Evolutionary conservation across 23 tunicate species (phyloP).

Genomic region (Styela clava): DNA sequence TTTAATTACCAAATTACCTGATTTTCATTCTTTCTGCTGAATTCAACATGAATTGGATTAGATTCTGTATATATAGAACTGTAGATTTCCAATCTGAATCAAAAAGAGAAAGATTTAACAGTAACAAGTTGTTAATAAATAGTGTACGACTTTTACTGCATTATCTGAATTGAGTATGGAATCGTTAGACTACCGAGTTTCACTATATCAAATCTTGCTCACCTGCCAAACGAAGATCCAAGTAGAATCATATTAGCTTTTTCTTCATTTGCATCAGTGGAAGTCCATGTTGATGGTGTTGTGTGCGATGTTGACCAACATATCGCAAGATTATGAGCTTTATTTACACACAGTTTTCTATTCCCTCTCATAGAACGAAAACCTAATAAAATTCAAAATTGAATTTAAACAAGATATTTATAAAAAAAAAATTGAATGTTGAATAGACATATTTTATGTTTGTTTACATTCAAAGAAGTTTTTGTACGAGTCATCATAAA

Average conservation of each 20-base stretch:
- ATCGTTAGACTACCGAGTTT: too few species aligned
- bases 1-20: too few species aligned
- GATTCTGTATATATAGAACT: slow-evolving; percentile 52
- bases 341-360: slow-evolving; percentile 39
- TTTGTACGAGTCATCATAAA: too few species aligned
- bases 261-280: slow-evolving; percentile 47
- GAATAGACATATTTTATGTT: too few species aligned
- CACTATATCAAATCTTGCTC: too few species aligned
- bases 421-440: background rate
- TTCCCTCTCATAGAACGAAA: background rate
- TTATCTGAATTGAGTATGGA: too few species aligned
- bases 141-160: too few species aligned
- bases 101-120: background rate
- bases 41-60: slow-evolving; percentile 48
- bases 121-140: too few species aligned
- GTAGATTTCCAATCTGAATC: slow-evolving; percentile 66
- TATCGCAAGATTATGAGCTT: slow-evolving; percentile 49
- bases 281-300: slow-evolving; percentile 41
- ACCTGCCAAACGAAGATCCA: slow-evolving; percentile 71
- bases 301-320: slow-evolving; percentile 68
- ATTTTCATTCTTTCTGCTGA: slow-evolving; percentile 46
- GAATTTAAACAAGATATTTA: background rate
- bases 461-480: too few species aligned
- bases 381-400: background rate
- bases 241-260: slow-evolving; percentile 56